Conservation (phyloP, 2,113 vertebrate genomes). For the Haemorhous mexicanus region DNA sequence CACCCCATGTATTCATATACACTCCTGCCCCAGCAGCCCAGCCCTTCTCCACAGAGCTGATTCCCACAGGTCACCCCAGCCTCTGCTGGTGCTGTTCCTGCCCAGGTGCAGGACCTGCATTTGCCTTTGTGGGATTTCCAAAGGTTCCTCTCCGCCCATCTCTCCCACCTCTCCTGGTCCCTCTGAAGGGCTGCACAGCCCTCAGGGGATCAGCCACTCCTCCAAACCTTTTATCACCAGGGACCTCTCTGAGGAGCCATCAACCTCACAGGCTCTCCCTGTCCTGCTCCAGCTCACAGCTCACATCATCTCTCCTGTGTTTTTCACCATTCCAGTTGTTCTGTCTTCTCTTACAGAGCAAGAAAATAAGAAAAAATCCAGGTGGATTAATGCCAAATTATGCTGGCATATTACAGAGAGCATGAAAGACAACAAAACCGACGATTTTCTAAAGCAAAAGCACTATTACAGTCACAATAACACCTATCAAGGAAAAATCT, state of each 20-base stretch:
- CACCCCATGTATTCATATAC: fast-evolving
- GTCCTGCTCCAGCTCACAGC: not conserved
- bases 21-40: not conserved
- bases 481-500: not conserved
- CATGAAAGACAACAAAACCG: not conserved
- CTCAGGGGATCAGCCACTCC: not conserved
- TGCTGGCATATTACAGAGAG: not conserved
- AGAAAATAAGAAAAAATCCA: not conserved
- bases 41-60: not conserved
- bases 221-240: not conserved
- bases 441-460: not conserved
- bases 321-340: not conserved
- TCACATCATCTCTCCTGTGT: not conserved
- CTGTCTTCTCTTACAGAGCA: not conserved
- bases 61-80: not conserved
- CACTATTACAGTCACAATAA: not conserved
- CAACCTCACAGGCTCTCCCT: not conserved
- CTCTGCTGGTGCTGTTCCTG: not conserved
- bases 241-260: not conserved
- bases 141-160: not conserved
- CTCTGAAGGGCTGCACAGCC: not conserved
- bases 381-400: not conserved
- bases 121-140: not conserved
- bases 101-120: not conserved
- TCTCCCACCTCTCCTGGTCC: not conserved